phyloP scores from a whole-genome alignment of 1,140 invertebrate genomes.

The Chrysomallon squamiferum region DNA sequence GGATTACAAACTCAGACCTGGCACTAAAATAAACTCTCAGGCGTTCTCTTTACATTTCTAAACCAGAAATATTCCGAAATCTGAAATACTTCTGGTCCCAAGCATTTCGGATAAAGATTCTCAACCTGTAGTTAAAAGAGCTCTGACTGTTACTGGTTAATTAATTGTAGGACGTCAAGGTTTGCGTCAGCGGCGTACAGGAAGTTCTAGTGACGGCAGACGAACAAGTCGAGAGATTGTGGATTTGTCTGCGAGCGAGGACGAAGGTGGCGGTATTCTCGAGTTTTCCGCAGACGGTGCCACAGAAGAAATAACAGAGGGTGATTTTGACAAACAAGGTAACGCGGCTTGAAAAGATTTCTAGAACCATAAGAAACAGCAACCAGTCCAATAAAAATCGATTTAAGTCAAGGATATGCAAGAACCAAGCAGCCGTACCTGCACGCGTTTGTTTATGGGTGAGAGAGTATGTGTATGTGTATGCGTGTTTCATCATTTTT shows the following conservation, averaged over 20 bases:
- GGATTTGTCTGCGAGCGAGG: slow-evolving; percentile 34
- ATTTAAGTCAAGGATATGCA: too few relatives aligned
- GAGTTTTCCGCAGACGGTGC: slow-evolving; percentile 48
- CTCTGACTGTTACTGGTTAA: too few relatives aligned
- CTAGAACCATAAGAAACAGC: neutral
- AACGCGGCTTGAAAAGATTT: neutral
- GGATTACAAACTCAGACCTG: too few relatives aligned
- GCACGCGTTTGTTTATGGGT: too few relatives aligned
- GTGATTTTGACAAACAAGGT: slow-evolving; percentile 13
- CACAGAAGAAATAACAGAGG: slow-evolving; percentile 37
- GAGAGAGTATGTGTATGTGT: too few relatives aligned
- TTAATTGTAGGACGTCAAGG: neutral
- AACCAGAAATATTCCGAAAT: too few relatives aligned
- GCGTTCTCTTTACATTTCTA: too few relatives aligned
- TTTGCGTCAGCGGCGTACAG: slow-evolving; percentile 12
- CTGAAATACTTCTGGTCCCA: too few relatives aligned
- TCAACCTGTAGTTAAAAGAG: too few relatives aligned
- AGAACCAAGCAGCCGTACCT: neutral
- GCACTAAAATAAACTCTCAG: too few relatives aligned
- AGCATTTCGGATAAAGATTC: too few relatives aligned
- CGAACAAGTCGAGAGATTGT: slow-evolving; percentile 10
- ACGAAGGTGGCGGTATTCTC: slow-evolving; percentile 44
- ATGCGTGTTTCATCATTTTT: too few relatives aligned
- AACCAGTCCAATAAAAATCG: neutral
- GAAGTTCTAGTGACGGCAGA: slow-evolving; percentile 2